phyloP scores from a whole-genome alignment of 2,888 invertebrate species.

The Caenorhabditis sp. region DNA sequence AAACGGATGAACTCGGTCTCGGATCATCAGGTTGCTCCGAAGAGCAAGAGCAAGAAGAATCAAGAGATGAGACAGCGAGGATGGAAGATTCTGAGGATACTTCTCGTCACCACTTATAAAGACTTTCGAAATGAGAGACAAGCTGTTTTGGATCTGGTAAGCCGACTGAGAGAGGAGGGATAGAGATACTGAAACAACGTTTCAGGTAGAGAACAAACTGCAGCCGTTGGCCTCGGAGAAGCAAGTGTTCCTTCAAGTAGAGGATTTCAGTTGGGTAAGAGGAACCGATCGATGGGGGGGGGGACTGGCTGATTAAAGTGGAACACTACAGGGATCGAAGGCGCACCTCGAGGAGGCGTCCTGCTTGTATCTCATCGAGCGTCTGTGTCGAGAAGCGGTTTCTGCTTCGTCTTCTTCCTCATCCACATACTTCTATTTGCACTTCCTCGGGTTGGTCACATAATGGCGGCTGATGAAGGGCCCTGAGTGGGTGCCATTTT shows the following conservation, averaged over 20 bases:
- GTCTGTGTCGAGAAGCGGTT: constrained; percentile 56
- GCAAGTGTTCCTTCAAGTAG: constrained; percentile 62
- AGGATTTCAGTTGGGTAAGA: constrained; percentile 68
- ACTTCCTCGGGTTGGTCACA: constrained; percentile 57
- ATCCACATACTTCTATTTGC: constrained; percentile 48
- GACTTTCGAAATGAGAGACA: constrained; percentile 65
- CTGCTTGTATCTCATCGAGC: constrained; percentile 61
- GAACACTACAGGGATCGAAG: constrained; percentile 57
- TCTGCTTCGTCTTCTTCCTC: constrained; percentile 17
- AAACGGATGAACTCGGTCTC: constrained; percentile 41
- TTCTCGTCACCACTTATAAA: constrained; percentile 66
- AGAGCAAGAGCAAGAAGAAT: constrained; percentile 1
- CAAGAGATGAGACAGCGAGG: constrained; percentile 12
- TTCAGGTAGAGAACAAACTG: constrained; percentile 57
- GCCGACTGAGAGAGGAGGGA: neutral
- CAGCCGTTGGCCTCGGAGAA: constrained; percentile 57
- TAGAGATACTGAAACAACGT: neutral
- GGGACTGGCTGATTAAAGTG: constrained; percentile 7
- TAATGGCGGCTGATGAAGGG: constrained; percentile 41
- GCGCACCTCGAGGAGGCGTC: constrained; percentile 59
- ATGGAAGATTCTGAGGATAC: constrained; percentile 63
- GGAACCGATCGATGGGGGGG: neutral
- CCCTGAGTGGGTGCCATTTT: constrained; percentile 21
- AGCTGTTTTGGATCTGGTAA: constrained; percentile 46
- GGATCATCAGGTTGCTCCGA: neutral